Evolutionary conservation across 2,888 invertebrate species (phyloP).

Genomic region (Cosmorhoe ocellata): DNA sequence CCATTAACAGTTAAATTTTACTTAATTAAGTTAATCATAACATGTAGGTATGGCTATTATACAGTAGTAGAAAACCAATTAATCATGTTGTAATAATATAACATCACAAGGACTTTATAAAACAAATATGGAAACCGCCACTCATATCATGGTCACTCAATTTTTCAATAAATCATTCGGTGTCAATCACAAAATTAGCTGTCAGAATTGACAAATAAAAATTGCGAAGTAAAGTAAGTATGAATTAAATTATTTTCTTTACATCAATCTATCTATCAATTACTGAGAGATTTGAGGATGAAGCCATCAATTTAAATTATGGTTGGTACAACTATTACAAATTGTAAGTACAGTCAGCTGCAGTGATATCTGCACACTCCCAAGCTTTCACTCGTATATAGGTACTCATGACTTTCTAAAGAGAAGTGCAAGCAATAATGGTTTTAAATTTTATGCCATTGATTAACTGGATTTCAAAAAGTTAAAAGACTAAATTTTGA

Average conservation of each 20-base stretch:
- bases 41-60: too few species aligned
- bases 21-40: too few species aligned
- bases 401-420: too few species aligned
- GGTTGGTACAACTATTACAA: conserved; percentile 32
- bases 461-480: too few species aligned
- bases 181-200: conserved; percentile 53
- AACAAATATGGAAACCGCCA: conserved; percentile 4
- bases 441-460: too few species aligned
- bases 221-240: conserved; percentile 50
- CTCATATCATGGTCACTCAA: conserved; percentile 36
- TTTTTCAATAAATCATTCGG: conserved; percentile 54
- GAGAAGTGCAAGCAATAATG: too few species aligned
- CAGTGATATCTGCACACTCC: too few species aligned
- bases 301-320: conserved; percentile 71
- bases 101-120: conserved; percentile 6
- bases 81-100: conserved; percentile 21
- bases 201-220: conserved; percentile 67
- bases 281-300: conserved; percentile 45
- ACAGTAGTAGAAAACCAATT: conserved; percentile 4
- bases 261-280: conserved; percentile 47
- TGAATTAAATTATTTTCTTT: conserved; percentile 58
- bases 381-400: too few species aligned
- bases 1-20: too few species aligned
- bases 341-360: too few species aligned
- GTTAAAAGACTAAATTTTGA: too few species aligned